These are phyloP conservation scores for Lampris megalopsis DNA, from an alignment of 2,113 vertebrate genomes.

Conservation along the genomic window DNA sequence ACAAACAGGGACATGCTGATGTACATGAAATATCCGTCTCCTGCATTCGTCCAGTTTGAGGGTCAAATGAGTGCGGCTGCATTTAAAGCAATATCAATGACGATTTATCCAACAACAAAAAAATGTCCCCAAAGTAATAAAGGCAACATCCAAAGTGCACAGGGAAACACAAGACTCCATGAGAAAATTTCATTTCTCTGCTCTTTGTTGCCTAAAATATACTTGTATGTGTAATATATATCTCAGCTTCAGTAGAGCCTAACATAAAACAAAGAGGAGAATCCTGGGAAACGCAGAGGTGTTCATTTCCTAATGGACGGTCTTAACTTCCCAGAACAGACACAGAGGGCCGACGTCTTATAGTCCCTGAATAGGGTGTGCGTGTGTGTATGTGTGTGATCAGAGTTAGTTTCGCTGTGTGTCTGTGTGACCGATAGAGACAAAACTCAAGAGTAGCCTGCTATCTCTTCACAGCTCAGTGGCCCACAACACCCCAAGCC, in stretches of 20 bases:
- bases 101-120: too few species aligned
- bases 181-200: not conserved
- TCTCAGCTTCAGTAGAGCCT: not conserved
- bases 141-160: not conserved
- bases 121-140: not conserved
- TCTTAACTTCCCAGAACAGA: conserved; percentile 25
- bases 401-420: not conserved
- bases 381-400: conserved; percentile 10
- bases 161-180: not conserved
- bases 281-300: conserved; percentile 64
- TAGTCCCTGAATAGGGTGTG: conserved; percentile 34
- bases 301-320: conserved; percentile 29
- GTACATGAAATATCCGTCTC: too few species aligned
- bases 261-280: conserved; percentile 6
- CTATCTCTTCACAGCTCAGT: conserved; percentile 27
- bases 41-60: too few species aligned
- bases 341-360: conserved; percentile 47
- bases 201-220: conserved; percentile 6
- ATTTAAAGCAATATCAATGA: too few species aligned
- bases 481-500: conserved; percentile 20
- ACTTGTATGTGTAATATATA: conserved; percentile 10
- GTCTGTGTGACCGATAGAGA: conserved; percentile 5
- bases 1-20: too few species aligned
- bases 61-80: too few species aligned
- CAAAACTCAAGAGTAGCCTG: conserved; percentile 6